A percentile compares a stretch with the other conserved stretches of the same genome.
Evolutionary conservation across 2,888 invertebrate genomes (phyloP).

Genomic region (Drosophila sordidula): DNA sequence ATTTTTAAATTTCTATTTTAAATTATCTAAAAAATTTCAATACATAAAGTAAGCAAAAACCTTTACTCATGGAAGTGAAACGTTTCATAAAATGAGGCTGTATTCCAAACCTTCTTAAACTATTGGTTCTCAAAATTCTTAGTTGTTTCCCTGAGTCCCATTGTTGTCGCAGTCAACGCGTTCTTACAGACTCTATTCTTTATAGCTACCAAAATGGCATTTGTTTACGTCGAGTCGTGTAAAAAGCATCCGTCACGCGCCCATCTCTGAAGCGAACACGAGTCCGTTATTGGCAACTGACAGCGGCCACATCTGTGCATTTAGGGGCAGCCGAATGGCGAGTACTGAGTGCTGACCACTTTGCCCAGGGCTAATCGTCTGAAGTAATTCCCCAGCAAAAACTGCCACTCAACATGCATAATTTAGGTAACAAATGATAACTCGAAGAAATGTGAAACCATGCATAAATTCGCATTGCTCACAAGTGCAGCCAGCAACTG

Average conservation of each 20-base stretch:
- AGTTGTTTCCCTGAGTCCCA: too few species aligned
- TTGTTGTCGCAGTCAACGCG: too few species aligned
- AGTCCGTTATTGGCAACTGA: constrained; percentile 32
- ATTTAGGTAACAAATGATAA: constrained; percentile 81
- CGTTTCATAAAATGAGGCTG: too few species aligned
- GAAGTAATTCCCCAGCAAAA: constrained; percentile 71
- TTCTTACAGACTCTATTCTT: too few species aligned
- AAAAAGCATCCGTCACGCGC: not conserved
- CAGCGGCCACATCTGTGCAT: constrained; percentile 7
- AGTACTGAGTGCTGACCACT: constrained; percentile 52
- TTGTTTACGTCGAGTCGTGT: not conserved
- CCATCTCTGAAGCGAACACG: not conserved
- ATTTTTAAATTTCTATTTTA: too few species aligned
- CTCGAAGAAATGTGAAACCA: constrained; percentile 83
- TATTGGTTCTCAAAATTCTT: too few species aligned
- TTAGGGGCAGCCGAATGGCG: constrained; percentile 18
- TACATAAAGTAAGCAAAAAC: too few species aligned
- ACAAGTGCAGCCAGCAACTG: constrained; percentile 48
- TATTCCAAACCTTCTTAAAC: too few species aligned
- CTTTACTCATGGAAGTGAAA: too few species aligned
- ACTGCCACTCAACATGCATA: constrained; percentile 79
- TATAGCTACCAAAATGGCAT: too few species aligned
- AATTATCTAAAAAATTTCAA: too few species aligned
- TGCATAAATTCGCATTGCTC: constrained; percentile 79
- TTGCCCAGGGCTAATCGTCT: constrained; percentile 70